A percentile compares a stretch with the other conserved stretches of the same genome.
These are phyloP conservation scores for Choreutis nemorana DNA, from an alignment of 2,888 invertebrate species.

Conservation along the genomic window DNA sequence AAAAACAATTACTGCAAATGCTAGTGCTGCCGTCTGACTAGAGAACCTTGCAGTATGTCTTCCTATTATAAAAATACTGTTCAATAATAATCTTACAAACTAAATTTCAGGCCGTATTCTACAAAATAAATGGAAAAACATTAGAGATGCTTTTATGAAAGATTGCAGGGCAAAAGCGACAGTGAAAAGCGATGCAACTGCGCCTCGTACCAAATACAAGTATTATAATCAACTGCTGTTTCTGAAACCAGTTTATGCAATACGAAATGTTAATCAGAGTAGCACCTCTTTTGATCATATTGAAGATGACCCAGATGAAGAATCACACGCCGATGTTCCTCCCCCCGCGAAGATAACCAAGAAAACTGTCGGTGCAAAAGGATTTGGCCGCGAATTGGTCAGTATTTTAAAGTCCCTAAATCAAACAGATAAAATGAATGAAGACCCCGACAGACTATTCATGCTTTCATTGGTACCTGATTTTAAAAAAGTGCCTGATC, in stretches of 20 bases:
- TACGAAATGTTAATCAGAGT: constrained; percentile 5
- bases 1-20: too few relatives aligned
- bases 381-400: too few relatives aligned
- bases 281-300: constrained; percentile 4
- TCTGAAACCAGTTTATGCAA: constrained; percentile 7
- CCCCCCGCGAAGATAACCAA: too few relatives aligned
- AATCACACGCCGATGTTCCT: constrained; percentile 6
- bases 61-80: too few relatives aligned
- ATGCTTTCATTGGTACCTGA: constrained; percentile 5
- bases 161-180: constrained; percentile 5
- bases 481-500: constrained; percentile 4
- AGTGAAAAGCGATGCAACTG: not conserved
- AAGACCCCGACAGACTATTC: constrained; percentile 5
- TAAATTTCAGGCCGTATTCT: constrained; percentile 3
- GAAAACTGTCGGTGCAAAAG: constrained; percentile 7
- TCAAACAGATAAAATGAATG: constrained; percentile 3
- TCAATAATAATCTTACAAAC: too few relatives aligned
- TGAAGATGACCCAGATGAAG: constrained; percentile 6
- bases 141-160: constrained; percentile 6
- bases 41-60: too few relatives aligned
- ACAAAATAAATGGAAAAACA: constrained; percentile 5
- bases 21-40: too few relatives aligned
- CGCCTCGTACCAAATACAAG: constrained; percentile 3
- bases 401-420: constrained; percentile 5
- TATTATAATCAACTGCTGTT: constrained; percentile 8